phyloP scores from a whole-genome alignment of 2,888 invertebrate genomes.

The Stenodema calcarata region DNA sequence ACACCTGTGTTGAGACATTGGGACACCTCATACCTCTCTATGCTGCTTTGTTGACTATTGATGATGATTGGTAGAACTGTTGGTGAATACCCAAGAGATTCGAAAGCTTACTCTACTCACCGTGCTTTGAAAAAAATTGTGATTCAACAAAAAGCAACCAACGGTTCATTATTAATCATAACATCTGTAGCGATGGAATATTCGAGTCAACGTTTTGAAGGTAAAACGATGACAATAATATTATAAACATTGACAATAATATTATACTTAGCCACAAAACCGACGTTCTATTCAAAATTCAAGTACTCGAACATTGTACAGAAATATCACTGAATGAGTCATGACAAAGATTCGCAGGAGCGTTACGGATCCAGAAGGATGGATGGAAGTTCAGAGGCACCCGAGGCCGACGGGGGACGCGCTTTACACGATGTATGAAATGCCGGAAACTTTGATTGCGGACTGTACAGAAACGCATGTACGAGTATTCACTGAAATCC shows the following conservation, averaged over 20 bases:
- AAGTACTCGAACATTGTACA: not conserved
- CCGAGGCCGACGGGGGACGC: conserved; percentile 9
- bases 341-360: not conserved
- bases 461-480: not conserved
- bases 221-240: not conserved
- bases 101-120: too few relatives aligned
- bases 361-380: not conserved
- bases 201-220: too few relatives aligned
- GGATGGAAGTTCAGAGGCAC: conserved; percentile 1
- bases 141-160: not conserved
- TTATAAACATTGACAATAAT: too few relatives aligned
- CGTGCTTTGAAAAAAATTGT: too few relatives aligned
- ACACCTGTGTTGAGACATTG: too few relatives aligned
- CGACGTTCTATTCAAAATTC: not conserved
- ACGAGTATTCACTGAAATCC: not conserved
- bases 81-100: too few relatives aligned
- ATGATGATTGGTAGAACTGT: too few relatives aligned
- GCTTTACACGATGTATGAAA: conserved; percentile 28
- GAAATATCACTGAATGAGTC: not conserved
- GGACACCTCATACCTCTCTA: too few relatives aligned
- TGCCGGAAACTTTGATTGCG: not conserved
- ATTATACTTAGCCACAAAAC: not conserved
- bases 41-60: too few relatives aligned
- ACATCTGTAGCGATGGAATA: not conserved
- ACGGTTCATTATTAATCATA: not conserved